Percentiles rank a stretch among this genome's conserved stretches.
Conservation (phyloP, 2,797 vertebrate genomes). For the Halcyon chelicuti region DNA sequence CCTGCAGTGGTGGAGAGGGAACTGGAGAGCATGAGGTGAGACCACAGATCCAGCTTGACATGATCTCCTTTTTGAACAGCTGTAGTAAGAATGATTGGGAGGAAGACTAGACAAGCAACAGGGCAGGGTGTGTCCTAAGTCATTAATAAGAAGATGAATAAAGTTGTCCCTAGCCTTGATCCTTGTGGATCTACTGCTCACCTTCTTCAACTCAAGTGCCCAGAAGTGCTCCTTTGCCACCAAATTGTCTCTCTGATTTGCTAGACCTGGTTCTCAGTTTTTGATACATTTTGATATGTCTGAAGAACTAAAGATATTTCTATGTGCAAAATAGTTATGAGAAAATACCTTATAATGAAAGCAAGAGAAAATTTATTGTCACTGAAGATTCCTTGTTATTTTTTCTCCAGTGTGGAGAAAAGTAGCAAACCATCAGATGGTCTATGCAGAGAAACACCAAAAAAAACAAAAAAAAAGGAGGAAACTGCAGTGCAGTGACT, state of each 20-base stretch:
- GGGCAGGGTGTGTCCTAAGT: background rate
- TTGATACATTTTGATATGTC: background rate
- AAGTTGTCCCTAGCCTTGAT: background rate
- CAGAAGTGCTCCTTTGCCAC: background rate
- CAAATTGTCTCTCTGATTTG: background rate
- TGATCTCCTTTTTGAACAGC: background rate
- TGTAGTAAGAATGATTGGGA: background rate
- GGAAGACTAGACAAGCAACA: background rate
- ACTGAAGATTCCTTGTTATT: background rate
- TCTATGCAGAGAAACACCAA: background rate
- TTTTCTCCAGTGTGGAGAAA: background rate
- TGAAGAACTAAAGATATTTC: background rate
- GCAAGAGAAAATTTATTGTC: background rate
- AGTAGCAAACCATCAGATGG: background rate
- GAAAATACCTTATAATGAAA: background rate
- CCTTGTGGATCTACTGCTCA: background rate
- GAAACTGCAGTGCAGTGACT: background rate
- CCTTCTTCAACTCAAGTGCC: background rate
- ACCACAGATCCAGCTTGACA: background rate
- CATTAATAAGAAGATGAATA: background rate
- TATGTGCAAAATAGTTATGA: fast-evolving
- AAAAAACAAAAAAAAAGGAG: background rate
- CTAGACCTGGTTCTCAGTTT: background rate
- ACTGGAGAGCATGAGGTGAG: fast-evolving
- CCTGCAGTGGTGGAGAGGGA: background rate